Percentiles rank a stretch among this genome's conserved stretches.
These are phyloP conservation scores for Clusia tigrina DNA, from an alignment of 2,888 invertebrate species.

Conservation along the genomic window DNA sequence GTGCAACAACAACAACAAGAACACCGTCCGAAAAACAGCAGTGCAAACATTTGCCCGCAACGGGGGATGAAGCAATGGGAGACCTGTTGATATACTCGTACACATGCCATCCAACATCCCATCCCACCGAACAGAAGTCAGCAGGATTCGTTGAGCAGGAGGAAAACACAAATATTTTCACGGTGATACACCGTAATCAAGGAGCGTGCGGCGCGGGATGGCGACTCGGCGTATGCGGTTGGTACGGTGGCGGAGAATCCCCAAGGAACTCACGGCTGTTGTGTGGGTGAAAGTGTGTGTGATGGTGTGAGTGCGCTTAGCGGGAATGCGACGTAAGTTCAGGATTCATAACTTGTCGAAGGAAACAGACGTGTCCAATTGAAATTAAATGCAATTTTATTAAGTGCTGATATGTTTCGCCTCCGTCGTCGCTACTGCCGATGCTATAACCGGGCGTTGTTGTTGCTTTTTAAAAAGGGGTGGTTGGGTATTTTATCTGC, in stretches of 20 bases:
- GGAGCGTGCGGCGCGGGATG: conserved; percentile 30
- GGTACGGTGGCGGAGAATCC: conserved; percentile 33
- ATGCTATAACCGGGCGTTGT: conserved; percentile 3
- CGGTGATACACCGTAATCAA: conserved; percentile 49
- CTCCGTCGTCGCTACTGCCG: not conserved
- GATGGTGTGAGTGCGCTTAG: not conserved
- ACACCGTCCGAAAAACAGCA: too few species aligned
- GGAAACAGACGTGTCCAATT: conserved; percentile 48
- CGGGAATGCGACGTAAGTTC: conserved; percentile 10
- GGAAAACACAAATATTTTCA: conserved; percentile 57
- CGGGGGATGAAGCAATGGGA: not conserved
- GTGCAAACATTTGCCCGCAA: too few species aligned
- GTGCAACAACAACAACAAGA: conserved; percentile 2
- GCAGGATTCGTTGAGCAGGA: too few species aligned
- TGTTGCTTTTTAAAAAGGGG: not conserved
- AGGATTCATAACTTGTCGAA: too few species aligned
- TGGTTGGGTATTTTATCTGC: conserved; percentile 13
- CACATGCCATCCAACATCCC: conserved; percentile 7
- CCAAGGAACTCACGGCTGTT: conserved; percentile 40
- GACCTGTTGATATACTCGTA: not conserved
- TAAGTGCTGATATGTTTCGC: conserved; percentile 53
- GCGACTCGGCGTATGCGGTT: conserved; percentile 18
- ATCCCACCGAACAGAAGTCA: not conserved
- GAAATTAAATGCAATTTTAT: conserved; percentile 61
- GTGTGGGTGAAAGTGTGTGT: not conserved